phyloP scores from a whole-genome alignment of 2,888 invertebrate genomes.

The Euzophera pinguis region DNA sequence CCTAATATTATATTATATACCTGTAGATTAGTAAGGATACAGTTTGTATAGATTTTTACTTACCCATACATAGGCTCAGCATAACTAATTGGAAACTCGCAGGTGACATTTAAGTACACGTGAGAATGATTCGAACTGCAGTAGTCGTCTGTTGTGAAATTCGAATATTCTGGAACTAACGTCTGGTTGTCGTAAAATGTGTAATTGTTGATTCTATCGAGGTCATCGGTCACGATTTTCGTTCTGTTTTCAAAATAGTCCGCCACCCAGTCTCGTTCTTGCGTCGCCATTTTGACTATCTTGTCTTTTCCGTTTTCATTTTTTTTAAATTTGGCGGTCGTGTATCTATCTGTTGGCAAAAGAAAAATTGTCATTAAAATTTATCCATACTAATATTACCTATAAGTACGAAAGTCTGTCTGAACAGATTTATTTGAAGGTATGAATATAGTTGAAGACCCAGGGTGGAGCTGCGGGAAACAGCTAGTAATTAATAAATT shows the following conservation, averaged over 20 bases:
- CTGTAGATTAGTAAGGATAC: no score
- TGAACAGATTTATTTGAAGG: no score
- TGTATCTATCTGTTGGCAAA: conserved; percentile 39
- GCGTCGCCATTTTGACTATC: conserved; percentile 57
- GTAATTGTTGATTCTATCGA: conserved; percentile 43
- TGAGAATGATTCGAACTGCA: conserved; percentile 65
- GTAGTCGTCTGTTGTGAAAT: conserved; percentile 61
- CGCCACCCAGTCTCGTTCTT: conserved; percentile 52
- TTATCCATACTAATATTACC: no score
- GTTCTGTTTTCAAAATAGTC: conserved; percentile 44
- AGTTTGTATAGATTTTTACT: conserved; percentile 27
- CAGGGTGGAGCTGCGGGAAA: no score
- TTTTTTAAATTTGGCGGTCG: conserved; percentile 14
- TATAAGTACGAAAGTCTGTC: no score
- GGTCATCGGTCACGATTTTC: conserved; percentile 23
- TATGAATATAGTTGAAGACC: no score
- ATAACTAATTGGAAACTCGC: conserved; percentile 82
- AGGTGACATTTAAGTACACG: conserved; percentile 82
- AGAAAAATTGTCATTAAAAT: conserved; percentile 7
- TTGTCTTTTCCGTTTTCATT: conserved; percentile 36
- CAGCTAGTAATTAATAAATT: no score
- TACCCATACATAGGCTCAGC: conserved; percentile 86
- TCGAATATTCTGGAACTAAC: conserved; percentile 40
- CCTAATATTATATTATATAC: no score
- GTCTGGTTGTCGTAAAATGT: conserved; percentile 50